phyloP scores from a whole-genome alignment of 1,140 invertebrate genomes.

The Wasmannia auropunctata region DNA sequence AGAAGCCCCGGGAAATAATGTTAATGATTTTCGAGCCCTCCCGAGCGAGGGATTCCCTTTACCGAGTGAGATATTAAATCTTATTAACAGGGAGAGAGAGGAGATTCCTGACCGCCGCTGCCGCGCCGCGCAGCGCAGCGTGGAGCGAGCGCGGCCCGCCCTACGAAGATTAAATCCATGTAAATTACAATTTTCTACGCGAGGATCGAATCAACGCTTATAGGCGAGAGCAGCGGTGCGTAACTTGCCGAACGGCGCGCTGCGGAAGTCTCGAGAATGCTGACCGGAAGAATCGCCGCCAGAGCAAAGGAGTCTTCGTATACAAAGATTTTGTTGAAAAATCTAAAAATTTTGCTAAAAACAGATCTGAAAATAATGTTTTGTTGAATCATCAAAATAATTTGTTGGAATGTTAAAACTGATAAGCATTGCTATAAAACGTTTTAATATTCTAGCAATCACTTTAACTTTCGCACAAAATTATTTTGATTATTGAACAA shows the following conservation, averaged over 20 bases:
- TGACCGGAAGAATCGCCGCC: neutral
- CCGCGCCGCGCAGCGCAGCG: neutral
- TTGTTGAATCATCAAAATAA: no score
- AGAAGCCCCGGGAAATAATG: constrained; percentile 28
- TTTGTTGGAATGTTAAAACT: no score
- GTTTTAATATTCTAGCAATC: no score
- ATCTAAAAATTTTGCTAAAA: no score
- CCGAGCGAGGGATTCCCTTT: constrained; percentile 1
- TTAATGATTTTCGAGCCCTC: constrained; percentile 42
- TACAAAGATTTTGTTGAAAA: no score
- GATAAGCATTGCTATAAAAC: no score
- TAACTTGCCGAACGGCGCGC: neutral
- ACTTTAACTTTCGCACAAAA: no score
- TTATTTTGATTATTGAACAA: no score
- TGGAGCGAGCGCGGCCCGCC: no score
- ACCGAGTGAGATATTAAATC: constrained; percentile 47
- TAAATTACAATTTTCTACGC: constrained; percentile 30
- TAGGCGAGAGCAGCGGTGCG: neutral
- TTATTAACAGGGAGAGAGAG: neutral
- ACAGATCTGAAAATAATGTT: no score
- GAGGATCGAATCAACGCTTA: neutral
- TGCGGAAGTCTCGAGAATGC: neutral
- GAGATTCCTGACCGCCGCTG: neutral
- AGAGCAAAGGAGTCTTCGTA: neutral
- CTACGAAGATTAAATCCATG: constrained; percentile 20